These are phyloP conservation scores for Vultur gryphus DNA, from an alignment of 2,797 vertebrate species.

Conservation along the genomic window DNA sequence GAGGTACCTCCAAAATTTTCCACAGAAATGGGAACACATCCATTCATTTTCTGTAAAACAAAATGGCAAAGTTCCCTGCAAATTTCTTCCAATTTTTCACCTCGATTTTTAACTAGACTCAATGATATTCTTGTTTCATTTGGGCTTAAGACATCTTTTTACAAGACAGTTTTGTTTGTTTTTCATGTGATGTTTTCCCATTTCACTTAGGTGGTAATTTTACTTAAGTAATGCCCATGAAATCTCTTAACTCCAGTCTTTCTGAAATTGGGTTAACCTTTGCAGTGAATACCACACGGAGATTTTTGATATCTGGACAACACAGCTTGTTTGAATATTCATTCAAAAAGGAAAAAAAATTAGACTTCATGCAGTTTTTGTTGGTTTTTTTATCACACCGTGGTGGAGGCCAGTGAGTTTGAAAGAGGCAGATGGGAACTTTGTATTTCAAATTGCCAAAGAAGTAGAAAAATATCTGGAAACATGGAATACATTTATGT, in stretches of 20 bases:
- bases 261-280: not conserved
- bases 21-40: conserved; percentile 39
- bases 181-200: not conserved
- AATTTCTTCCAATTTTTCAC: conserved; percentile 45
- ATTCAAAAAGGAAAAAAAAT: not conserved
- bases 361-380: not conserved
- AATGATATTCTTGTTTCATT: conserved; percentile 18
- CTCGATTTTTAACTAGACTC: not conserved
- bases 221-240: not conserved
- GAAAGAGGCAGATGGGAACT: not conserved
- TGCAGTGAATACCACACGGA: not conserved
- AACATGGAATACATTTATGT: not conserved
- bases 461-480: not conserved
- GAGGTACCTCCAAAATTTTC: conserved; percentile 46
- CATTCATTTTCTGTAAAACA: conserved; percentile 56
- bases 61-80: conserved; percentile 33
- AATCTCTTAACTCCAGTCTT: not conserved
- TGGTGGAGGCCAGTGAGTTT: not conserved
- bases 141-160: not conserved
- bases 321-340: not conserved
- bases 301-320: not conserved
- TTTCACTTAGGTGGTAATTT: conserved; percentile 17
- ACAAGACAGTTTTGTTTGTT: not conserved
- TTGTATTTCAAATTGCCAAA: not conserved
- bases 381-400: not conserved